phyloP scores from a whole-genome alignment of 2,797 vertebrate genomes.

The Pangasius djambal region DNA sequence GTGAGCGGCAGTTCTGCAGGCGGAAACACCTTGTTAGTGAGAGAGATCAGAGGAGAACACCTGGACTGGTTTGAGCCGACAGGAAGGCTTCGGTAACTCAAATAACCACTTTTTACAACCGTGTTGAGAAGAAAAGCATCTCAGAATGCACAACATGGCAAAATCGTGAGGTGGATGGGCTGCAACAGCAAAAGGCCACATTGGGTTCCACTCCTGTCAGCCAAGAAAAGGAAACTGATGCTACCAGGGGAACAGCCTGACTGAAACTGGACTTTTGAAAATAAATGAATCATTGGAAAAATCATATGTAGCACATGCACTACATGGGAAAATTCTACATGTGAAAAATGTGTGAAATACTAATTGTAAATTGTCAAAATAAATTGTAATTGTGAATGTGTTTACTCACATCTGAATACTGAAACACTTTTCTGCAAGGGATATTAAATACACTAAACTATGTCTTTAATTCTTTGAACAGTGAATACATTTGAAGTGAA shows the following conservation, averaged over 20 bases:
- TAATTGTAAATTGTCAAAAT: background rate
- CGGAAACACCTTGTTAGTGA: background rate
- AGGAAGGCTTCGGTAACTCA: background rate
- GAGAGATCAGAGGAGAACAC: background rate
- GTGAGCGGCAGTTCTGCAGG: background rate
- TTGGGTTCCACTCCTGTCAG: background rate
- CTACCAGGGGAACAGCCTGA: background rate
- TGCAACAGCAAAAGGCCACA: background rate
- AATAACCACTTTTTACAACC: background rate
- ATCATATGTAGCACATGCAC: background rate
- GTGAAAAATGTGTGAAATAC: background rate
- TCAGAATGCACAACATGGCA: background rate
- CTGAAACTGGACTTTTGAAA: background rate
- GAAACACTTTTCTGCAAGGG: background rate
- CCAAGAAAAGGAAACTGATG: background rate
- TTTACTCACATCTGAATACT: background rate
- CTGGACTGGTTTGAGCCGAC: background rate
- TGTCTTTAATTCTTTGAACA: background rate
- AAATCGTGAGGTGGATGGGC: background rate
- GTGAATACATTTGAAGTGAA: background rate
- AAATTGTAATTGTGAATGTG: background rate
- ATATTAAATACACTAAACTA: background rate
- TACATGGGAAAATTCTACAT: background rate
- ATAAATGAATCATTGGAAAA: background rate
- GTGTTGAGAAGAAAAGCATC: conserved; percentile 8